Conservation (phyloP, 2,113 vertebrate species). For the Lepus americanus region DNA sequence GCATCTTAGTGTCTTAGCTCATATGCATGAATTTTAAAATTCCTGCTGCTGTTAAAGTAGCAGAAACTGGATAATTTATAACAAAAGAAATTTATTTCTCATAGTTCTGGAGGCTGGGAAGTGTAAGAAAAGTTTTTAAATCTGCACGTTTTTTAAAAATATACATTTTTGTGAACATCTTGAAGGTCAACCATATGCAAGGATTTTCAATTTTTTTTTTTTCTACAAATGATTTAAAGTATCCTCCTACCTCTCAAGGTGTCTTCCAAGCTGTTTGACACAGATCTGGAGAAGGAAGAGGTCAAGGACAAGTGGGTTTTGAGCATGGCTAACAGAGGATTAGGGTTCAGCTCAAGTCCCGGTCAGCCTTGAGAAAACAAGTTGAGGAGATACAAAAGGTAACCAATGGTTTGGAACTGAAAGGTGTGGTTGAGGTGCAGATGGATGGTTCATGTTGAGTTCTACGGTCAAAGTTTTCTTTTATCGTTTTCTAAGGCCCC, state of each 20-base stretch:
- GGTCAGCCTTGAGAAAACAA: too few relatives aligned
- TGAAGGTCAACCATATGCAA: too few relatives aligned
- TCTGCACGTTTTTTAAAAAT: too few relatives aligned
- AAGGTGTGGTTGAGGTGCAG: rapidly evolving
- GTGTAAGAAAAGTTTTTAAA: too few relatives aligned
- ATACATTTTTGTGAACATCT: too few relatives aligned
- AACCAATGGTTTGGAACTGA: rapidly evolving
- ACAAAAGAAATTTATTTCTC: not conserved
- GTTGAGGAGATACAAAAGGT: too few relatives aligned
- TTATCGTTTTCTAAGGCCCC: not conserved
- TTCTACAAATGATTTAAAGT: too few relatives aligned
- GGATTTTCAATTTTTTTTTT: too few relatives aligned
- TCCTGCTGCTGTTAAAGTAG: not conserved
- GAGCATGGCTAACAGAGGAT: not conserved
- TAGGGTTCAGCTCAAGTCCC: not conserved
- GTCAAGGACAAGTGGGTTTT: not conserved
- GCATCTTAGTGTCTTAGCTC: not conserved
- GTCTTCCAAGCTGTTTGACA: not conserved
- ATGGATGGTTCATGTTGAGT: rapidly evolving
- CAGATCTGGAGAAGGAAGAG: not conserved
- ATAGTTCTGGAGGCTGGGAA: not conserved
- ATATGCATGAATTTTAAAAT: not conserved
- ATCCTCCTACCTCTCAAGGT: not conserved
- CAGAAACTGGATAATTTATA: not conserved
- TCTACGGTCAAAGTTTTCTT: not conserved